phyloP scores from a whole-genome alignment of 1,140 invertebrate genomes.

The Pseudomyrmex flavicornis region DNA sequence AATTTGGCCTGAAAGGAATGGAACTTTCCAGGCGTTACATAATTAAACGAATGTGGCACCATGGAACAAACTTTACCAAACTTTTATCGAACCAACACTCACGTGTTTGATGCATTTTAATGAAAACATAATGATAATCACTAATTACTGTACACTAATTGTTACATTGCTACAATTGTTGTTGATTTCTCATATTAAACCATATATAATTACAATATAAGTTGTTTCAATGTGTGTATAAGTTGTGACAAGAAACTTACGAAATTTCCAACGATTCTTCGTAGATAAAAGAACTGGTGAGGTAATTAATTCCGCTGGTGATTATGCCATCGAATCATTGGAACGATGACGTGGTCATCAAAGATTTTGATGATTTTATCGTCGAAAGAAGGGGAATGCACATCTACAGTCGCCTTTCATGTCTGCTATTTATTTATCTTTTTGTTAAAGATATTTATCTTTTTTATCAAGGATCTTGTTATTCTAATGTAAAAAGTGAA shows the following conservation, averaged over 20 bases:
- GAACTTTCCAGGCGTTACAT: no score
- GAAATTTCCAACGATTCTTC: background rate
- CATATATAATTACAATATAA: no score
- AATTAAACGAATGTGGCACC: no score
- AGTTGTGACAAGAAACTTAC: background rate
- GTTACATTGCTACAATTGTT: no score
- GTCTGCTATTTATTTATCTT: background rate
- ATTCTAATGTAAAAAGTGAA: background rate
- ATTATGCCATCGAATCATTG: slow-evolving; percentile 5
- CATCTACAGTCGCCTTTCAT: background rate
- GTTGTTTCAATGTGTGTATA: background rate
- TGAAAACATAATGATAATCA: no score
- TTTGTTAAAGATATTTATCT: background rate
- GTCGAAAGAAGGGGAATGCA: background rate
- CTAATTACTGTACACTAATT: no score
- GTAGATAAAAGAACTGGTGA: background rate
- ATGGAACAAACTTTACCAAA: no score
- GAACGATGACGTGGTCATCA: background rate
- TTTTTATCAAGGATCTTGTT: background rate
- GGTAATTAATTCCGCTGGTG: background rate
- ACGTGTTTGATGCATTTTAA: no score
- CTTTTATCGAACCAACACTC: no score
- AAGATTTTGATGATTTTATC: slow-evolving; percentile 15
- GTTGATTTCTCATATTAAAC: no score
- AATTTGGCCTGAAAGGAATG: no score